These are phyloP conservation scores for Pocillopora verrucosa DNA, from an alignment of 64 coral and sea anemone species.

Conservation along the genomic window DNA sequence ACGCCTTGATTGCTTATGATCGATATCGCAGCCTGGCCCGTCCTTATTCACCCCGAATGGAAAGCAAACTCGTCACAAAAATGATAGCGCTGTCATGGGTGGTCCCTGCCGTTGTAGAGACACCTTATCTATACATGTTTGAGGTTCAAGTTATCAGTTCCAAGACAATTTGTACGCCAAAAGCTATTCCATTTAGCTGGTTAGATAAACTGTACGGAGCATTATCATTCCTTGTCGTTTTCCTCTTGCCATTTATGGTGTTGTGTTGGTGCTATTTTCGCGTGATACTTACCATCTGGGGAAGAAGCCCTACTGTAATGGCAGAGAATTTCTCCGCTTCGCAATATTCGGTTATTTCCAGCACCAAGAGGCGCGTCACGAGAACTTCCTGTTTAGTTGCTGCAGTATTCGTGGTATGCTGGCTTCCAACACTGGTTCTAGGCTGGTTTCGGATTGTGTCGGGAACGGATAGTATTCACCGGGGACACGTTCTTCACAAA, in stretches of 20 bases:
- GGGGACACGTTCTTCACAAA: constrained; percentile 1
- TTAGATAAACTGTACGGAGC: constrained; percentile 41
- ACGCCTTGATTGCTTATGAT: constrained; percentile 48
- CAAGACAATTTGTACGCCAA: constrained; percentile 2
- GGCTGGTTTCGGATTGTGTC: constrained; percentile 11
- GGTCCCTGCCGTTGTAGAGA: neutral
- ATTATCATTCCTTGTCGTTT: neutral
- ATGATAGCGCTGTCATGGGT: constrained; percentile 38
- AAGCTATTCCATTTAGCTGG: constrained; percentile 20
- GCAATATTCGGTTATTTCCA: neutral
- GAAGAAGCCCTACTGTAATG: neutral
- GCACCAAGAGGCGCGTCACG: constrained; percentile 25
- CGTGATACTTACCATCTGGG: neutral
- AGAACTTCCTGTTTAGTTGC: constrained; percentile 39
- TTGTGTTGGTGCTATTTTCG: constrained; percentile 15
- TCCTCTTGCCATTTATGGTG: constrained; percentile 2
- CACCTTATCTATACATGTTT: constrained; percentile 49
- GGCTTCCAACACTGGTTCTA: constrained; percentile 30
- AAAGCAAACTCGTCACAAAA: constrained; percentile 1
- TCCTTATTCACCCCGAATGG: constrained; percentile 38
- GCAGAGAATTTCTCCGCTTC: neutral
- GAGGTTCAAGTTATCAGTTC: neutral
- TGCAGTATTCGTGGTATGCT: constrained; percentile 17
- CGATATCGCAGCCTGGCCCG: constrained; percentile 50
- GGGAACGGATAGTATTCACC: neutral